Conservation (phyloP, 2,888 invertebrate species). For the Volucella zonaria region DNA sequence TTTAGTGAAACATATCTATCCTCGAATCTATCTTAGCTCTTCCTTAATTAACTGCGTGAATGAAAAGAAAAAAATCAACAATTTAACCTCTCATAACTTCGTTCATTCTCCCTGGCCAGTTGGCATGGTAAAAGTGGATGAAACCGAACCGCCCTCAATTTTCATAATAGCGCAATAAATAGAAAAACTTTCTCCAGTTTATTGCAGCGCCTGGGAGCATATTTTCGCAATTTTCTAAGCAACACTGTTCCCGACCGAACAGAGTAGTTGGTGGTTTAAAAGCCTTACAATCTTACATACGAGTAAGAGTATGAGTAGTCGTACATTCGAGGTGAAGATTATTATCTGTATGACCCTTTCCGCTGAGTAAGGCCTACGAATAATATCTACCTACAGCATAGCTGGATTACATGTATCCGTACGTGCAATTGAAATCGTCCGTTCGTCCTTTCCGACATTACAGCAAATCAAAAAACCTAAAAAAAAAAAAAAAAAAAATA, state of each 20-base stretch:
- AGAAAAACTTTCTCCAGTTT: slow-evolving; percentile 4
- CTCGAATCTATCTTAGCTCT: neutral
- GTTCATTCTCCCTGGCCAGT: neutral
- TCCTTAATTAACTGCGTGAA: slow-evolving; percentile 3
- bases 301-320: too few species aligned
- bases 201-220: slow-evolving; percentile 6
- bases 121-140: neutral
- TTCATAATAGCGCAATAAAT: slow-evolving; percentile 13
- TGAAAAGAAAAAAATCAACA: slow-evolving; percentile 3
- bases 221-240: neutral
- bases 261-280: too few species aligned
- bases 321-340: neutral
- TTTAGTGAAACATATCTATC: neutral
- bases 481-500: slow-evolving; percentile 25
- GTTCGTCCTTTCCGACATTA: slow-evolving; percentile 20
- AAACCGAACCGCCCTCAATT: neutral
- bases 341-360: slow-evolving; percentile 13
- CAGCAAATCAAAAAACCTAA: neutral
- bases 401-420: neutral
- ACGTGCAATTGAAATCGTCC: slow-evolving; percentile 28
- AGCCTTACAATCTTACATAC: too few species aligned
- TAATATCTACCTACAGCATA: too few species aligned
- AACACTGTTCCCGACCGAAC: too few species aligned
- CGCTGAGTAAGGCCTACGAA: neutral
- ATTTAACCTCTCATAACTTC: neutral